Evolutionary conservation across 2,888 invertebrate species (phyloP).

Genomic region (Ormyrus labotus): DNA sequence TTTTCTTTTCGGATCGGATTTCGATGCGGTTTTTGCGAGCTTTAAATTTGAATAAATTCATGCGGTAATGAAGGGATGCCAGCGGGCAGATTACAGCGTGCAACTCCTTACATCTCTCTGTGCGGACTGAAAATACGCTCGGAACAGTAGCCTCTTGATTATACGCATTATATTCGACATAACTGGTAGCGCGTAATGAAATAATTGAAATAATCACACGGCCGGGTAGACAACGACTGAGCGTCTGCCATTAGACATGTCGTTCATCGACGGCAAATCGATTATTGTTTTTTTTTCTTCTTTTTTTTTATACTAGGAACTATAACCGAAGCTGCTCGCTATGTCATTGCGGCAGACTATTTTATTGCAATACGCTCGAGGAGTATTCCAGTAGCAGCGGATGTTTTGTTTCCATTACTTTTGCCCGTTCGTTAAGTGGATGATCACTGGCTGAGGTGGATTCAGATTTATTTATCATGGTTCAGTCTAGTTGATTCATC

Average conservation of each 20-base stretch:
- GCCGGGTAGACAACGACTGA: slow-evolving; percentile 60
- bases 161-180: slow-evolving; percentile 47
- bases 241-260: slow-evolving; percentile 60
- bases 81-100: no score
- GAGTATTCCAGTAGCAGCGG: slow-evolving; percentile 7
- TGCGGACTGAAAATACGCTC: background rate
- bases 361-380: slow-evolving; percentile 26
- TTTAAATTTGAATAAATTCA: no score
- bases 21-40: no score
- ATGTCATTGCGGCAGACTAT: slow-evolving; percentile 17
- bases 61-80: no score
- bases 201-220: slow-evolving; percentile 73
- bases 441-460: slow-evolving; percentile 10
- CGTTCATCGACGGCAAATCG: slow-evolving; percentile 18
- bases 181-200: slow-evolving; percentile 66
- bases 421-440: slow-evolving; percentile 16
- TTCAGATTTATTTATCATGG: background rate
- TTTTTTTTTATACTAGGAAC: background rate
- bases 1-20: no score
- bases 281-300: slow-evolving; percentile 5
- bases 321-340: background rate
- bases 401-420: slow-evolving; percentile 19
- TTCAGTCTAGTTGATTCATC: background rate
- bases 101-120: background rate
- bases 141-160: slow-evolving; percentile 38